A percentile compares a stretch with the other conserved stretches of the same genome.
phyloP scores from a whole-genome alignment of 2,113 vertebrate species.

The Rhizomys pruinosus region DNA sequence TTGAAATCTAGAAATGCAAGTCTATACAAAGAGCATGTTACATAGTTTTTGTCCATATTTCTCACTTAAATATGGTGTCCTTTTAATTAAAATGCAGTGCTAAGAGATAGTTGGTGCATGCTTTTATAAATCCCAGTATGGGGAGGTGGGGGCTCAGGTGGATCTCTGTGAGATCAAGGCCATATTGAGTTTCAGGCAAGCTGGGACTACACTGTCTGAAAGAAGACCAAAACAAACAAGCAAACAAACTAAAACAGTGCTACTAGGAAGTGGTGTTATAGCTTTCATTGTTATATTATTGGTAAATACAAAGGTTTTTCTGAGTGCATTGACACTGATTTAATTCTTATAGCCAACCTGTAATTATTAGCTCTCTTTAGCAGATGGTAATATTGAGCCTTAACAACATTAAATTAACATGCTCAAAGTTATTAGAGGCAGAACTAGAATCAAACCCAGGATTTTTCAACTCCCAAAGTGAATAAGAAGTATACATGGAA shows the following conservation, averaged over 20 bases:
- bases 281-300: neutral
- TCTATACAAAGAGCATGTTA: neutral
- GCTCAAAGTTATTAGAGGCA: neutral
- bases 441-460: neutral
- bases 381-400: neutral
- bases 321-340: neutral
- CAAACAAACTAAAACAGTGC: no score
- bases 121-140: no score
- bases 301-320: neutral
- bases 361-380: neutral
- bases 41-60: slow-evolving; percentile 1
- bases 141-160: no score
- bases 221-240: no score
- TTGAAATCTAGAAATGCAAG: neutral
- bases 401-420: neutral
- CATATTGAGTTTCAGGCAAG: no score
- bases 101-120: no score
- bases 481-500: neutral
- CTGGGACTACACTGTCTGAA: no score
- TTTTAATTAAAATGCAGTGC: neutral
- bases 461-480: neutral
- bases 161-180: no score
- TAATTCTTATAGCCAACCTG: neutral
- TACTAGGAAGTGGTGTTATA: neutral
- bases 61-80: neutral